These are phyloP conservation scores for Caenorhabditis sp. DNA, from an alignment of 2,888 invertebrate species.

Conservation along the genomic window DNA sequence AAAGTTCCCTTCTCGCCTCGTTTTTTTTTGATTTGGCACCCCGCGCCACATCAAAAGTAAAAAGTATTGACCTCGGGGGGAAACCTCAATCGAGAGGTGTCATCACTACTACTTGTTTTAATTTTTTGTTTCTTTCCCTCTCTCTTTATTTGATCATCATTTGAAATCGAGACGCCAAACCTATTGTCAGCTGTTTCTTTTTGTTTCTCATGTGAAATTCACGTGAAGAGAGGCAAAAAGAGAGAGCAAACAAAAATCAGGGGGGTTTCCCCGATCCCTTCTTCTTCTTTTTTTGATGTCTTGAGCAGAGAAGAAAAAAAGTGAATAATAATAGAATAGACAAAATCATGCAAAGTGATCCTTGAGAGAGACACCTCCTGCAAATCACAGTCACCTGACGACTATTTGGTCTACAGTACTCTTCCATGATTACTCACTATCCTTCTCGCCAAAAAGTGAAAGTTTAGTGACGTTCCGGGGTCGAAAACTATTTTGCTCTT, in stretches of 20 bases:
- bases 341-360: not conserved
- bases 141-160: constrained; percentile 4
- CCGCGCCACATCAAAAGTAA: constrained; percentile 45
- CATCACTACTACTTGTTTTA: constrained; percentile 3
- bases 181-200: constrained; percentile 18
- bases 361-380: not conserved
- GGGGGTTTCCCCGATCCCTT: constrained; percentile 37
- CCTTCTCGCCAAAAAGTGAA: not conserved
- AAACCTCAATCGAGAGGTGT: constrained; percentile 25
- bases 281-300: not conserved
- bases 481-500: constrained; percentile 61
- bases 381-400: constrained; percentile 2
- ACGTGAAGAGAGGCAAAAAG: no score
- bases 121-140: not conserved
- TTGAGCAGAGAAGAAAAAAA: not conserved
- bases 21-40: constrained; percentile 24
- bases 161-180: constrained; percentile 19
- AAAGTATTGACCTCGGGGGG: constrained; percentile 32
- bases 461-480: constrained; percentile 48
- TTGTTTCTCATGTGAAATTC: constrained; percentile 9
- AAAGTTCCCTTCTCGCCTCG: constrained; percentile 15
- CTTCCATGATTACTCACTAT: not conserved
- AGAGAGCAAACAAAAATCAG: constrained; percentile 16
- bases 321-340: not conserved
- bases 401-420: not conserved